Evolutionary conservation across 1,140 invertebrate genomes (phyloP), one percentile per base, ranked within the genome.

Genomic region (Galendromus occidentalis): DNA sequence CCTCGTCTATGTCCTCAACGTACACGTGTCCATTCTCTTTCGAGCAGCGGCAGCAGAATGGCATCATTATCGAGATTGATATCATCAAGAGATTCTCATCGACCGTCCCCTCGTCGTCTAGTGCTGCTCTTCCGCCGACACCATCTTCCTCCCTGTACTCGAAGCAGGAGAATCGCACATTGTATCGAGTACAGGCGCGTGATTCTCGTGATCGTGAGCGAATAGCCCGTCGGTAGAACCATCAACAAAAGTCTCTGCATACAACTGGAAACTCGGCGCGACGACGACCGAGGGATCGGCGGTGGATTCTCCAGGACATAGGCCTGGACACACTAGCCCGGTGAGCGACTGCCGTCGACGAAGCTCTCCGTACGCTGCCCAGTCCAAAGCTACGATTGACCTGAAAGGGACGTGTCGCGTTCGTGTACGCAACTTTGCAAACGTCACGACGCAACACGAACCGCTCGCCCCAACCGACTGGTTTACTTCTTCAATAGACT

Each of bases 281-380:
- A 22, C 2, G 25, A 59, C 51, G 51, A 9, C 2, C 17, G 22
- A 59, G 25, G 51, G 14, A 17, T 17, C 20, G 12, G 20, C n/a
- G 51, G 25, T 17, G 25, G 33, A 59, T 17, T 22, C 25, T 12
- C 20, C 33, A 59, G 51, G 51, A 33, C 25, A 33, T 33, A 59
- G 51, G 9, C 51, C 17, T 22, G 51, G 51, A 59, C 51, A 59
- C 51, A 59, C 51, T 59, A 25, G 51, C 33, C 51, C 51, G 45
- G 28, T 28, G 45, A 47, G 45, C 45, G 45, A 22, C 45, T 47
- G 45, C 45, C 45, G 45, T 20, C 45, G 45, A 5, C 18, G 18
- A 22, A 22, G 28, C 45, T 28, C 18, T 28, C 45, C 45, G 45
- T 22, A 6, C 25, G 45, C 18, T 47, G 45, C 51, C 51, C 33